Base-by-base conservation (phyloP, 2,888 invertebrate species). In the Pocota personata region DNA sequence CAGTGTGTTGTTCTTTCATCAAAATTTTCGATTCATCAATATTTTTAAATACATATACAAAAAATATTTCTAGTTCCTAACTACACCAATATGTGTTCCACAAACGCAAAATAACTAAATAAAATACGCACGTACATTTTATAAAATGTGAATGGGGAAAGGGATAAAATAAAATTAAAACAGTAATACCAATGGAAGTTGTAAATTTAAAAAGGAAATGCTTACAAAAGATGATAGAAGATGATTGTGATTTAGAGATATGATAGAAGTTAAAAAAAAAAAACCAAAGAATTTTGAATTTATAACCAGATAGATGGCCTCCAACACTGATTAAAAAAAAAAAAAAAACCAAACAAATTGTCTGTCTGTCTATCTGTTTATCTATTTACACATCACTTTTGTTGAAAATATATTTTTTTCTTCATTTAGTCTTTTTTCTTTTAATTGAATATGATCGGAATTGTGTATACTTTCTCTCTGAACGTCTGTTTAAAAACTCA, bases 401-500 rank as follows among this genome's bases (percentile, higher is more conserved):
- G 27, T 60, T 46, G 24, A 43, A 48, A 64, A 52, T n/a, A 46
- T 32, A 2, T 19, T 55, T 58, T 2, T 48, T 52, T 16, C 40
- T 57, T 50, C n/a, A 5, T 50, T 83, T 72, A 72, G 78, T 83
- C 46, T 83, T 78, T 64, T 52, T 64, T 52, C 24, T 50, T 52
- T 55, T 40, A 80, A 80, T 83, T 79, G 83, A 78, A 78, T 78
- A 66, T 73, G 71, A 60, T 79, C 40, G 43, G 73, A 62, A 60
- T 58, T 73, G 32, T 30, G 14, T 37, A 37, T 46, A 8, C 24
- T n/a, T 19, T 37, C 8, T 55, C 24, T 32, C 7, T 37, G 1
- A 24, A 37, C 6, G 4, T 40, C 32, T 55, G 66, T 88, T 92
- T 93, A 97, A 95, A 98, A 97, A 93, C 97, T 97, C 92, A 96